phyloP scores from a whole-genome alignment of 2,797 vertebrate species.

The Knipowitschia caucasica region DNA sequence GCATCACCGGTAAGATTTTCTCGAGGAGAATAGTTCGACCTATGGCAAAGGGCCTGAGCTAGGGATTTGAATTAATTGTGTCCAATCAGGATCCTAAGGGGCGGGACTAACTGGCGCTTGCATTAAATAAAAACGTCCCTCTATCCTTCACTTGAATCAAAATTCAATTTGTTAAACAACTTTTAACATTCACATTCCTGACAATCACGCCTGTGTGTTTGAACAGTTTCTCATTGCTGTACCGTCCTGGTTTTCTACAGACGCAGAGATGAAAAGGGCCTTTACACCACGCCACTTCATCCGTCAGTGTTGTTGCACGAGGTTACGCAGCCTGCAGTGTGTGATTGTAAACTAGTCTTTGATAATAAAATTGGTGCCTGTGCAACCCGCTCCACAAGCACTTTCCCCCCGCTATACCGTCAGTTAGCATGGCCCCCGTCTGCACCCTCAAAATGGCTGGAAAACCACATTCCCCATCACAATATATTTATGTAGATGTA shows the following conservation, averaged over 20 bases:
- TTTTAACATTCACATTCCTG: too few species aligned
- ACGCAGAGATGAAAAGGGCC: conserved; percentile 12
- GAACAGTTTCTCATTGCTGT: background rate
- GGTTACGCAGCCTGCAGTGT: conserved; percentile 24
- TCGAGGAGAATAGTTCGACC: too few species aligned
- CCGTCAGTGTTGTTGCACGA: conserved; percentile 7
- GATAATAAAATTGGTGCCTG: conserved; percentile 48
- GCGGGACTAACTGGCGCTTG: too few species aligned
- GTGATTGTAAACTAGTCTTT: conserved; percentile 53
- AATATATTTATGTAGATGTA: background rate
- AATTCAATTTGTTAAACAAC: too few species aligned
- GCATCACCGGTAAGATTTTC: too few species aligned
- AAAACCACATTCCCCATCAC: background rate
- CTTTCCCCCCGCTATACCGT: conserved; percentile 25
- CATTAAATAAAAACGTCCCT: too few species aligned
- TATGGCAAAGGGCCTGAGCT: too few species aligned
- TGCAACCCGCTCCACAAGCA: conserved; percentile 1
- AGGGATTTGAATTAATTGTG: too few species aligned
- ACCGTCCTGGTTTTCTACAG: background rate
- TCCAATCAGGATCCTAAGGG: too few species aligned
- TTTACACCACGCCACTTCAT: conserved; percentile 32
- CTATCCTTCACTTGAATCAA: too few species aligned
- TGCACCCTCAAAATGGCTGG: conserved; percentile 19
- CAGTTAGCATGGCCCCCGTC: conserved; percentile 34
- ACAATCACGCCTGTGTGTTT: background rate